Evolutionary conservation across 2,113 vertebrate species (phyloP), one percentile per base, ranked within the genome.

Genomic region (Eira barbara): DNA sequence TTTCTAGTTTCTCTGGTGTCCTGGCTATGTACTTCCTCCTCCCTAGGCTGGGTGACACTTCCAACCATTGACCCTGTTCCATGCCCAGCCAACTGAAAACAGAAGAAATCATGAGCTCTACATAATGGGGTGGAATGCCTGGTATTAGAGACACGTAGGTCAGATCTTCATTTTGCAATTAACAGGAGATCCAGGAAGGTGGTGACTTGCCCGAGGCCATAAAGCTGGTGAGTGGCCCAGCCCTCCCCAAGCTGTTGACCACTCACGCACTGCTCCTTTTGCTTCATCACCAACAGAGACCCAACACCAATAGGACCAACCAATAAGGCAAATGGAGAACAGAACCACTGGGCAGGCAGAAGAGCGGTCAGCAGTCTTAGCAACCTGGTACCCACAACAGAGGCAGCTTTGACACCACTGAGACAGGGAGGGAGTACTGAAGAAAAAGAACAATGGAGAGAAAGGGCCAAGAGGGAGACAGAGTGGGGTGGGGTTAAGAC

Each of bases 1-100:
- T 2, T 91, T 95, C 94, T 96, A 47, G 42, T 95, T 73, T 92
- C 93, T 85, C n/a, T 89, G 95, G 93, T 89, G 86, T 91, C 97
- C 92, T 86, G 52, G 57, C 83, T 92, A 2, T 20, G 36, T 65
- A 55, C 65, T 97, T 94, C 85, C 71, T 97, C 59, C 27, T 89
- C 5, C 45, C 55, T 2, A 31, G 13, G 15, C 29, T 2, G 3
- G 73, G 42, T 47, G 67, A 82, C 42, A 92, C 39, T 55, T 21
- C 20, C 29, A 97, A 78, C 34, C 69, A 65, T 39, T 42, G 52
- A 84, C 69, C 21, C 39, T 82, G 73, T 65, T 27, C 71, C 52
- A 34, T n/a, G 61, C 36, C 78, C 76, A 45, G 65, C 31, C 74
- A 88, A 29, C 27, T 69, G 84, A 69, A 93, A 87, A 89, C 42